A percentile compares a stretch with the other conserved stretches of the same genome.
phyloP scores from a whole-genome alignment of 2,797 vertebrate species.

The Halcyon badia region DNA sequence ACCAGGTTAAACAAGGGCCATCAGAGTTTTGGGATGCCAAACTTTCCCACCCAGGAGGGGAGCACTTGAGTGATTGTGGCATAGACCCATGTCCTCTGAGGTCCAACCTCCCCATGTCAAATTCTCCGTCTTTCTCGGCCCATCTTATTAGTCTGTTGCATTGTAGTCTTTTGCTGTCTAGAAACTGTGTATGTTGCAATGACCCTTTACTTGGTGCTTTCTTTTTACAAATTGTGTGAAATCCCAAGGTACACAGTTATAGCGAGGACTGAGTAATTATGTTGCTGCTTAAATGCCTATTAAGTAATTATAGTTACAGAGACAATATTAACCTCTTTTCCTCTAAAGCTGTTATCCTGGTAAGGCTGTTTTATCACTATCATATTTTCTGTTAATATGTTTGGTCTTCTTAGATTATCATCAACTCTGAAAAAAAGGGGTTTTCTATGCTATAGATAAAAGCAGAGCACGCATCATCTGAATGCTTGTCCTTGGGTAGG shows the following conservation, averaged over 20 bases:
- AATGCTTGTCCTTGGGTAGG: not conserved
- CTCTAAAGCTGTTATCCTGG: not conserved
- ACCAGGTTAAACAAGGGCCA: not conserved
- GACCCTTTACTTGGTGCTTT: not conserved
- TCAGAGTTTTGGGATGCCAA: not conserved
- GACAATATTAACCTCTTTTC: not conserved
- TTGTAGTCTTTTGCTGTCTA: not conserved
- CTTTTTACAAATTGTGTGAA: not conserved
- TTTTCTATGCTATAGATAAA: not conserved
- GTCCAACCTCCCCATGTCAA: not conserved
- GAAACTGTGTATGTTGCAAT: not conserved
- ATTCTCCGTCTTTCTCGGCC: not conserved
- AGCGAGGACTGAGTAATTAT: not conserved
- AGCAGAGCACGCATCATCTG: not conserved
- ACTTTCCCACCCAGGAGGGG: not conserved
- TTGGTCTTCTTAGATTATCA: rapidly evolving
- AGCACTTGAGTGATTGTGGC: not conserved
- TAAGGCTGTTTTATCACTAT: not conserved
- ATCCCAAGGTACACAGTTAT: not conserved
- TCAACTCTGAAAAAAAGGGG: not conserved
- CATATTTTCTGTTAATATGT: not conserved
- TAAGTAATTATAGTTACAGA: not conserved
- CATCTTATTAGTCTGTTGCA: not conserved
- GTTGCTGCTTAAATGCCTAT: not conserved
- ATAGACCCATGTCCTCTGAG: not conserved